These are phyloP conservation scores for Gymnoscopelus braueri DNA, from an alignment of 2,797 vertebrate genomes.

Conservation along the genomic window DNA sequence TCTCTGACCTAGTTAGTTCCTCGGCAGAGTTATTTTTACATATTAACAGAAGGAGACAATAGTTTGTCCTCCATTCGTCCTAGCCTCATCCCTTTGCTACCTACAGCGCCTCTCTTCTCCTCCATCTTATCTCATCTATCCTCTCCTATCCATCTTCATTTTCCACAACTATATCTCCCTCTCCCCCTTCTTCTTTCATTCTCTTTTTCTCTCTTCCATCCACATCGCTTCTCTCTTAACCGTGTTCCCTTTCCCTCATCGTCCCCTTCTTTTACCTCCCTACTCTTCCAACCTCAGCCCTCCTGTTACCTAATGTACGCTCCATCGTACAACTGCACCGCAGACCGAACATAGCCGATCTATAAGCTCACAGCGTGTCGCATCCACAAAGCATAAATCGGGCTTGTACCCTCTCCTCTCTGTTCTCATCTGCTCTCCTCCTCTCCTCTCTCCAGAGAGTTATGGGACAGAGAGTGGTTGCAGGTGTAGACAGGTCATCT, in stretches of 20 bases:
- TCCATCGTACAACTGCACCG: not conserved
- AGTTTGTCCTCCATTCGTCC: slow-evolving; percentile 74
- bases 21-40: slow-evolving; percentile 83
- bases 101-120: slow-evolving; percentile 20
- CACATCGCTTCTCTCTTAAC: too few species aligned
- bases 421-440: slow-evolving; percentile 4
- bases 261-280: too few species aligned
- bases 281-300: not conserved
- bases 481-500: slow-evolving; percentile 72
- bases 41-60: slow-evolving; percentile 78
- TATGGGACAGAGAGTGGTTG: slow-evolving; percentile 54
- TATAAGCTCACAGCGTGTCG: too few species aligned
- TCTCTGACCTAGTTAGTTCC: slow-evolving; percentile 84
- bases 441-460: slow-evolving; percentile 31
- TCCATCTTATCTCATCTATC: slow-evolving; percentile 28
- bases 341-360: too few species aligned
- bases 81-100: slow-evolving; percentile 50
- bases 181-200: not conserved
- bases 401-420: not conserved
- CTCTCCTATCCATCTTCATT: slow-evolving; percentile 7
- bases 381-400: too few species aligned
- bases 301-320: slow-evolving; percentile 10
- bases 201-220: too few species aligned
- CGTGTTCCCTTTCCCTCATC: not conserved
- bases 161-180: not conserved